Evolutionary conservation across 1,140 invertebrate genomes (phyloP).

Genomic region (Rhyzopertha dominica): DNA sequence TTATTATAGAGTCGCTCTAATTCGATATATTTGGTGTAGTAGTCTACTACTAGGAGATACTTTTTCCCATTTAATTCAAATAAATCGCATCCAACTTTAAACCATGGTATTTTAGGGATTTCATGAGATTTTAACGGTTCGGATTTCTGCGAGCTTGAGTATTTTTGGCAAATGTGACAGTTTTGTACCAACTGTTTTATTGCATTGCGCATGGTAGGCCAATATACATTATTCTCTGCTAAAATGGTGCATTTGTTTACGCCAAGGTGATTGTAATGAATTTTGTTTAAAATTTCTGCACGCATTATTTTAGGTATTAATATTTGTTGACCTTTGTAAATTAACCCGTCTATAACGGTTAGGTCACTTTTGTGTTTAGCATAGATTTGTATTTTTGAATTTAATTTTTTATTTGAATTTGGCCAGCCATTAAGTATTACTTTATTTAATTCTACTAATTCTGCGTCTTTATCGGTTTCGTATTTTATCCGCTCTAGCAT

Average conservation of each 20-base stretch:
- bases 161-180: conserved; percentile 41
- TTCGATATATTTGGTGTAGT: conserved; percentile 37
- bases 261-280: conserved; percentile 48
- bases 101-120: conserved; percentile 31
- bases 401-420: conserved; percentile 29
- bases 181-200: conserved; percentile 42
- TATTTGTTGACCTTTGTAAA: conserved; percentile 36
- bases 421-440: conserved; percentile 43
- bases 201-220: conserved; percentile 37
- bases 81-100: conserved; percentile 36
- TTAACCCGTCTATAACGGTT: conserved; percentile 29
- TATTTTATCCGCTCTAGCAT: conserved; percentile 32
- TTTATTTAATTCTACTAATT: conserved; percentile 28
- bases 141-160: conserved; percentile 9
- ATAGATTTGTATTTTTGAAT: conserved; percentile 15
- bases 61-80: conserved; percentile 34
- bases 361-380: conserved; percentile 21
- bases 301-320: conserved; percentile 38
- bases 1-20: conserved; percentile 14
- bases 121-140: conserved; percentile 34
- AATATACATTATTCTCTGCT: conserved; percentile 22
- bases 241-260: conserved; percentile 40
- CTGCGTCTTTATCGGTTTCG: conserved; percentile 30
- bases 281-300: conserved; percentile 32
- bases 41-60: conserved; percentile 40